Evolutionary conservation across 2,797 vertebrate genomes (phyloP), one percentile per base, ranked within the genome.

Genomic region (Apogon talboti): DNA sequence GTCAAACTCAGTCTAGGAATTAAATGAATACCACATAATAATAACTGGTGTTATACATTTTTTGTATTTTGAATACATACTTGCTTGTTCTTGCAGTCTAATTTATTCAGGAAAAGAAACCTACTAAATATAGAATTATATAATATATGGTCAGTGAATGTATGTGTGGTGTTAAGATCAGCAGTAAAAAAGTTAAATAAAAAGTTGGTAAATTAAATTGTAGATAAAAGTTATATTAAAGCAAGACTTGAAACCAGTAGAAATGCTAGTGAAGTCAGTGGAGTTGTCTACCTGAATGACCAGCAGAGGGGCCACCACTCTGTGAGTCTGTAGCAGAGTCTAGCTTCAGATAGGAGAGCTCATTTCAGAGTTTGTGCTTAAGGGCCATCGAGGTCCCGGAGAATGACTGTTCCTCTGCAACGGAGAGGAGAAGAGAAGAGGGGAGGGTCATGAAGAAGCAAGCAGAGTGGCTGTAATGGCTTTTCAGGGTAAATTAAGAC

Each of bases 401-500:
- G 78, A 87, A 81, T 60, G 79, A 76, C 78, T 62, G 58, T 8
- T 65, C 53, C 40, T 77, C 48, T 52, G 55, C 38, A 14, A 74
- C 58, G 0, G 13, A 48, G 64, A 72, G 49, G 73, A 72, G 57
- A 45, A 68, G 46, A 59, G 66, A 48, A 18, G 42, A 81, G 66
- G 52, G 65, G 24, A 62, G 74, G 89, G 81, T 84, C 70, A 62
- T 57, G 78, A 81, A 86, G 83, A 80, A 76, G 76, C 69, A 38
- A 55, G 71, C 68, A 7, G 56, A 88, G 82, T 81, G 77, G 79
- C 81, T 71, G 83, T 90, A 90, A 92, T 91, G 84, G 81, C 84
- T 91, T 91, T 89, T 87, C 79, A 73, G 79, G 80, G 75, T 89
- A 89, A 91, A 92, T 92, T 83, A 93, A 91, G 90, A 93, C 72